These are phyloP conservation scores for Scotopteryx bipunctaria DNA, from an alignment of 2,888 invertebrate species.

Conservation along the genomic window DNA sequence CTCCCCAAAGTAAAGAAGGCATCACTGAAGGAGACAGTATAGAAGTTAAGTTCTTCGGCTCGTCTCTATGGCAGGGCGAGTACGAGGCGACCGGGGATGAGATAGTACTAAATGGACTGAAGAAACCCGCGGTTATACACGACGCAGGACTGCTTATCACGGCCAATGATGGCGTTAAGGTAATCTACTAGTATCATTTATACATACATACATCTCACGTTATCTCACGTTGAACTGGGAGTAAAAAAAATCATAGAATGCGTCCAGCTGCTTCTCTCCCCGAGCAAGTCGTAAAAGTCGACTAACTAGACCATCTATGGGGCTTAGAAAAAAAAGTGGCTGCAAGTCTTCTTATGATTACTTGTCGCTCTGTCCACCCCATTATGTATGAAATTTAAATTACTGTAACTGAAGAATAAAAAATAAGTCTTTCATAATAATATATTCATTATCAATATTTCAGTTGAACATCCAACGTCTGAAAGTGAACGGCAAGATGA, in stretches of 20 bases:
- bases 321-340: no score
- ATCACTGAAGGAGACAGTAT: constrained; percentile 60
- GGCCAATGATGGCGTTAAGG: constrained; percentile 90
- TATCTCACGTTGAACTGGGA: no score
- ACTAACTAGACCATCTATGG: no score
- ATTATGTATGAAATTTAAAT: not conserved
- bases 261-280: no score
- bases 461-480: constrained; percentile 91
- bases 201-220: no score
- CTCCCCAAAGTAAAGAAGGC: constrained; percentile 66
- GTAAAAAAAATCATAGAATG: no score
- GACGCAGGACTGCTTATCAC: constrained; percentile 90
- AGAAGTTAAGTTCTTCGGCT: constrained; percentile 88
- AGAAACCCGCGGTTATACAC: constrained; percentile 87
- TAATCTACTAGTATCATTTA: no score
- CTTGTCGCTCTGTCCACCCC: no score
- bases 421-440: not conserved
- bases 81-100: constrained; percentile 81
- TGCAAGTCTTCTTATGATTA: no score
- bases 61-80: constrained; percentile 86
- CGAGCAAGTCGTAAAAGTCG: no score
- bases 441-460: no score
- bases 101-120: constrained; percentile 85
- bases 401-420: not conserved
- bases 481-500: constrained; percentile 91